Evolutionary conservation across 2,888 invertebrate species (phyloP).

Genomic region (Cerastis rubricosa): DNA sequence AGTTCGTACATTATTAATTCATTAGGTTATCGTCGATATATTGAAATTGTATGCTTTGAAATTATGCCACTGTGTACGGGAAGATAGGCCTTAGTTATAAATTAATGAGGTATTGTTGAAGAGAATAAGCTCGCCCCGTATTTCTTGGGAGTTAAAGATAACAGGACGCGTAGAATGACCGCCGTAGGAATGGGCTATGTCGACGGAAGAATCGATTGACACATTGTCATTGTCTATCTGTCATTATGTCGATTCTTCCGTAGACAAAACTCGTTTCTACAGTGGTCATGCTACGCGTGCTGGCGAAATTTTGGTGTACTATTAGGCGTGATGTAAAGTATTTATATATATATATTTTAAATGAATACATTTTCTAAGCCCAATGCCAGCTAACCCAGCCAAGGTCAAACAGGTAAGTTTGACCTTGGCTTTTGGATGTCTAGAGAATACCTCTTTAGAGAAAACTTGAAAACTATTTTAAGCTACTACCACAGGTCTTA

Average conservation of each 20-base stretch:
- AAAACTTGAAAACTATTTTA: not conserved
- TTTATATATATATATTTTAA: no score
- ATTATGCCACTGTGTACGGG: not conserved
- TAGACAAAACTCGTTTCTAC: no score
- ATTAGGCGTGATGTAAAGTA: not conserved
- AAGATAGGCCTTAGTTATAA: not conserved
- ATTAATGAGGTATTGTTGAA: conserved; percentile 4
- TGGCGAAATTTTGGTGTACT: not conserved
- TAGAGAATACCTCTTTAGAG: not conserved
- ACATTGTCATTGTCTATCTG: no score
- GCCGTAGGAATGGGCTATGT: no score
- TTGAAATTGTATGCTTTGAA: conserved; percentile 18
- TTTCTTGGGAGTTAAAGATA: no score
- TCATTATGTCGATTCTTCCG: no score
- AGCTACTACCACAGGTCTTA: not conserved
- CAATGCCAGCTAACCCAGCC: not conserved
- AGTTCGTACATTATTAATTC: conserved; percentile 35
- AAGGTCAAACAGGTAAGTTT: not conserved
- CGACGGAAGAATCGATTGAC: no score
- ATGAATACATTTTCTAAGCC: not conserved
- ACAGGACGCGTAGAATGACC: no score
- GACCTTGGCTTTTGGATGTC: not conserved
- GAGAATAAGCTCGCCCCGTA: no score
- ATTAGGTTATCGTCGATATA: conserved; percentile 24
- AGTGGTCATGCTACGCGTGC: no score